phyloP scores from a whole-genome alignment of 2,888 invertebrate genomes.

The Oscheius myriophilus region DNA sequence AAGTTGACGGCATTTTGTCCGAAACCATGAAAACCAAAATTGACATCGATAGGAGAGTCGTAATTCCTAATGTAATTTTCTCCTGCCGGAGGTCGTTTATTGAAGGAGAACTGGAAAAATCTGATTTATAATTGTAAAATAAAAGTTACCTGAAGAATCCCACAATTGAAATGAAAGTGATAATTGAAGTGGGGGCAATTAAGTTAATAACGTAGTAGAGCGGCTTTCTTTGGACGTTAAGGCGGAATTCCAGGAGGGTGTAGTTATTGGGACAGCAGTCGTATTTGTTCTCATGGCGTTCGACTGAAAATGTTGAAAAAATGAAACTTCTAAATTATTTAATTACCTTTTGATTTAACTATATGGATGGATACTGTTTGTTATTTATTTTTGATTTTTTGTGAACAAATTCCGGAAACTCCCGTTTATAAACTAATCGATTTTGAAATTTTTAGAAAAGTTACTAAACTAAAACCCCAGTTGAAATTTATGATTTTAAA shows the following conservation, averaged over 20 bases:
- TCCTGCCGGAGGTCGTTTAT: slow-evolving; percentile 64
- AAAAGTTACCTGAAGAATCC: slow-evolving; percentile 71
- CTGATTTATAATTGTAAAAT: neutral
- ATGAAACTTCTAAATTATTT: no score
- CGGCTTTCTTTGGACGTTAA: slow-evolving; percentile 50
- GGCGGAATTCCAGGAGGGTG: slow-evolving; percentile 39
- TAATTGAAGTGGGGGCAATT: slow-evolving; percentile 71
- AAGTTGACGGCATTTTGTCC: slow-evolving; percentile 73
- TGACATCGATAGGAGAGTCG: slow-evolving; percentile 70
- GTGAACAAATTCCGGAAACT: no score
- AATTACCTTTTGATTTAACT: no score
- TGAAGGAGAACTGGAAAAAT: slow-evolving; percentile 53
- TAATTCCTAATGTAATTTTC: slow-evolving; percentile 66
- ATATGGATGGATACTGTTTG: no score
- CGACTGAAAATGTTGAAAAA: slow-evolving; percentile 42
- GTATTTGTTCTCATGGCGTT: slow-evolving; percentile 45
- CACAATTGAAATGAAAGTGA: slow-evolving; percentile 70
- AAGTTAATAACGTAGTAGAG: slow-evolving; percentile 67
- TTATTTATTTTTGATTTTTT: no score
- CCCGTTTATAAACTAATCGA: no score
- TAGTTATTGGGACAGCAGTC: slow-evolving; percentile 47
- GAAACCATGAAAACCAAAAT: slow-evolving; percentile 72
- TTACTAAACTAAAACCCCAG: no score
- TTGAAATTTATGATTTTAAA: no score
- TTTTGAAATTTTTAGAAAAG: no score